phyloP scores from a whole-genome alignment of 2,113 vertebrate genomes.

The Ivindomyrus marchei region DNA sequence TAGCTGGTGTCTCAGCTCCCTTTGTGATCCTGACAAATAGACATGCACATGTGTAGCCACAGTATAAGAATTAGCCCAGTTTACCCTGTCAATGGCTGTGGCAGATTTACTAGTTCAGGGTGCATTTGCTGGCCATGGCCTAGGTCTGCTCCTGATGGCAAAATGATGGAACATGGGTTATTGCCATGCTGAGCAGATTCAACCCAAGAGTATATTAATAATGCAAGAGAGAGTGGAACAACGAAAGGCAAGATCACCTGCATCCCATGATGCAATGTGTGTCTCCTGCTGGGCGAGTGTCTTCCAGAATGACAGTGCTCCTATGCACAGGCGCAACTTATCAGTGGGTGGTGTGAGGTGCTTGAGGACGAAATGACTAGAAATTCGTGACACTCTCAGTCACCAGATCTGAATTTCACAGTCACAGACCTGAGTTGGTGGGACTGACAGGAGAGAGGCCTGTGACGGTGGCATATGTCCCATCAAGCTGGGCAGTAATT shows the following conservation, averaged over 20 bases:
- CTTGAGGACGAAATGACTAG: neutral
- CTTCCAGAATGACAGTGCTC: conserved; percentile 8
- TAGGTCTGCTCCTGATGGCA: neutral
- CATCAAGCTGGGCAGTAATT: neutral
- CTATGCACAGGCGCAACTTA: neutral
- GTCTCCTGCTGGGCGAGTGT: neutral
- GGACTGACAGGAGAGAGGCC: neutral
- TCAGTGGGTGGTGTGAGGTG: neutral
- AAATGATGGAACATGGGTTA: neutral
- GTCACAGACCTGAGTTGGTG: neutral
- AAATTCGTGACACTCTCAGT: neutral
- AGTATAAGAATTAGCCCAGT: neutral
- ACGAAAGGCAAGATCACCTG: neutral
- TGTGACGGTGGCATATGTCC: neutral
- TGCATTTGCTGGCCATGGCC: neutral
- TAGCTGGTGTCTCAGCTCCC: neutral
- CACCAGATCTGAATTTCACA: neutral
- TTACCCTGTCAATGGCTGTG: neutral
- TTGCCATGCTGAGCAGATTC: neutral
- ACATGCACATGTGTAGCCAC: neutral
- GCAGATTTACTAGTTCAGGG: neutral
- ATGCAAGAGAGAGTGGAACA: neutral
- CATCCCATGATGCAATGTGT: conserved; percentile 3
- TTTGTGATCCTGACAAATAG: neutral
- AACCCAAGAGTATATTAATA: conserved; percentile 5